Evolutionary conservation across 2,888 invertebrate species (phyloP), one percentile per base, ranked within the genome.

Genomic region (Periphyllus acericola): DNA sequence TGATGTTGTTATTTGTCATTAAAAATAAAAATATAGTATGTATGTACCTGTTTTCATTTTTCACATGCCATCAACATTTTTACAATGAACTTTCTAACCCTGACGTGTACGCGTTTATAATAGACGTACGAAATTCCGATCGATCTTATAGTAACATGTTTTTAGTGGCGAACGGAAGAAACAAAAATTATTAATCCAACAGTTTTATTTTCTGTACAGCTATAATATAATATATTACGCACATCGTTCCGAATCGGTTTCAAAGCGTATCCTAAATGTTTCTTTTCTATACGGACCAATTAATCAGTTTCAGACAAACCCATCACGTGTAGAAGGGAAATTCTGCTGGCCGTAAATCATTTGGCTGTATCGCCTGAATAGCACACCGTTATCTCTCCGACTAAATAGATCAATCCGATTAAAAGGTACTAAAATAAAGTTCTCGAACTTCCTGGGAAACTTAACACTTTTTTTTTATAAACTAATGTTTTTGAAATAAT

Each of bases 281-380:
- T 84, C 32, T 3, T 32, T 60, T 32, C 29, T 32, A 17, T 36
- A 6, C 40, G 68, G 19, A 68, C 25, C 84, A 76, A 84, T 84
- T 84, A 84, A 84, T 84, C 84, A 76, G 76, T 68, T 66, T 68
- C 46, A 5, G 76, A 76, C 66, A 6, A 76, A 32, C 66, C 32
- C 40, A 32, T 66, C 76, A 46, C 46, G 40, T 4, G 46, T 76
- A 46, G 5, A n/a, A 76, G 29, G 68, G 25, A 46, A 74, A 84
- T 84, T 66, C 9, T 66, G 32, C 4, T 46, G 32, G 46, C 84
- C 66, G 66, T 84, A 76, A 84, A 84, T 84, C 76, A 84, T 76
- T 68, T 19, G 76, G 46, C 17, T n/a, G 19, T 3, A 21, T 11
- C 32, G 8, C 21, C 83, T 14, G 71, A 14, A 71, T 29, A 32